These are phyloP conservation scores for Bujurquina vittata DNA, from an alignment of 2,113 vertebrate species.

Conservation along the genomic window DNA sequence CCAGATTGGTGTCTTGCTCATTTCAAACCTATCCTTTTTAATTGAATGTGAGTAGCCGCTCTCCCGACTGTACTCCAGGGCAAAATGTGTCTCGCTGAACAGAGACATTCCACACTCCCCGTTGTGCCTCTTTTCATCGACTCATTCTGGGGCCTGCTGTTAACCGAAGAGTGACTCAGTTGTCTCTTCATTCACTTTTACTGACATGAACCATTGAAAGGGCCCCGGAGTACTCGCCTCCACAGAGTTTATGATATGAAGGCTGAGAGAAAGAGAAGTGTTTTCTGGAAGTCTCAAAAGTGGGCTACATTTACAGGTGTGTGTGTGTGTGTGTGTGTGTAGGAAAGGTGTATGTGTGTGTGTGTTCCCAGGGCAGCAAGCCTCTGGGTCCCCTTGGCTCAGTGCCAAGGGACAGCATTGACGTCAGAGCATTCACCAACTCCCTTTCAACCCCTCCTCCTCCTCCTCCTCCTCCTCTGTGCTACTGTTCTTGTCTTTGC, in stretches of 20 bases:
- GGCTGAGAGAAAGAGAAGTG: background rate
- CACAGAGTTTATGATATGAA: slow-evolving; percentile 1
- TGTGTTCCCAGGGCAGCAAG: slow-evolving; percentile 33
- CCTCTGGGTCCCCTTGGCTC: slow-evolving; percentile 35
- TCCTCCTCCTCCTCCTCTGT: background rate
- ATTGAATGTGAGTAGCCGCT: slow-evolving; percentile 60
- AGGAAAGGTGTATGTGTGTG: background rate
- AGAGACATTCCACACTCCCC: slow-evolving; percentile 58
- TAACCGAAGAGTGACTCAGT: slow-evolving; percentile 26
- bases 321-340: slow-evolving; percentile 14
- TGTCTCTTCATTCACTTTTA: slow-evolving; percentile 36
- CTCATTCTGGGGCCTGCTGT: slow-evolving; percentile 27
- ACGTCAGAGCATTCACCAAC: slow-evolving; percentile 64
- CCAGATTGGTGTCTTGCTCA: slow-evolving; percentile 49
- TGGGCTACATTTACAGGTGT: slow-evolving; percentile 31
- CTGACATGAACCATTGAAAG: background rate
- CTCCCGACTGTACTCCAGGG: slow-evolving; percentile 44
- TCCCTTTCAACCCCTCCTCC: background rate
- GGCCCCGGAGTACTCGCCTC: background rate
- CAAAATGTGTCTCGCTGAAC: slow-evolving; percentile 40
- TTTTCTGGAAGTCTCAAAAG: slow-evolving; percentile 22
- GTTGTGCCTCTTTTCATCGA: slow-evolving; percentile 28
- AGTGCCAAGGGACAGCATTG: slow-evolving; percentile 59
- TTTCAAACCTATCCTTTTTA: slow-evolving; percentile 56
- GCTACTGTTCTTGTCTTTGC: slow-evolving; percentile 36